Percentiles rank a stretch among this genome's conserved stretches.
phyloP scores from a whole-genome alignment of 2,888 invertebrate genomes.

The Drosophila yooni region DNA sequence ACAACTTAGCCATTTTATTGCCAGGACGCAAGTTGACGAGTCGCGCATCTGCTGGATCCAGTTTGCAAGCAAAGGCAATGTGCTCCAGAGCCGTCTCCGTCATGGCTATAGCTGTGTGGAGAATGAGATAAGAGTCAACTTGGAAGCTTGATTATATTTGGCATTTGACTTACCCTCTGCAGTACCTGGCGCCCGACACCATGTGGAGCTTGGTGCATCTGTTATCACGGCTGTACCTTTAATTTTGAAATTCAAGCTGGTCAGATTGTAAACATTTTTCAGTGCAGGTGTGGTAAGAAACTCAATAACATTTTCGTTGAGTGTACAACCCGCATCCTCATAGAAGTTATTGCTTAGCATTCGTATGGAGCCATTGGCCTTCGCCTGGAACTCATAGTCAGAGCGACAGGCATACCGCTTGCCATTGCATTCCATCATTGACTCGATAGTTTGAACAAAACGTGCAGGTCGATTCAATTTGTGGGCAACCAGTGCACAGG shows the following conservation, averaged over 20 bases:
- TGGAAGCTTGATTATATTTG: not conserved
- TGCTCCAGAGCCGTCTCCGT: constrained; percentile 89
- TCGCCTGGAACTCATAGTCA: constrained; percentile 89
- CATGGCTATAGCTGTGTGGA: constrained; percentile 85
- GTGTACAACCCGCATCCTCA: constrained; percentile 86
- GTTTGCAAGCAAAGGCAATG: constrained; percentile 86
- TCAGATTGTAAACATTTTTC: constrained; percentile 88
- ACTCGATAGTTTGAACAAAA: constrained; percentile 89
- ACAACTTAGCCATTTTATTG: constrained; percentile 84
- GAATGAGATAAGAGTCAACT: not conserved
- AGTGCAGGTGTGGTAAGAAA: constrained; percentile 73
- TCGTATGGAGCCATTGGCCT: constrained; percentile 88
- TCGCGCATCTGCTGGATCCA: constrained; percentile 87
- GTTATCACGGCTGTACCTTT: constrained; percentile 88
- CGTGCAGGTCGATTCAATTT: constrained; percentile 88
- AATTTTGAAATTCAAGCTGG: constrained; percentile 87
- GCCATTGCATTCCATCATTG: constrained; percentile 90
- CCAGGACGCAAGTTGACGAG: constrained; percentile 86
- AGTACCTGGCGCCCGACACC: constrained; percentile 88
- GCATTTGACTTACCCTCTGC: constrained; percentile 86
- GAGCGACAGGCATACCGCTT: constrained; percentile 88
- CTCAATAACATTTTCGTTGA: constrained; percentile 86
- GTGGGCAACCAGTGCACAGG: constrained; percentile 89
- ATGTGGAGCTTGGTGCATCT: constrained; percentile 89
- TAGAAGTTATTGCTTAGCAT: constrained; percentile 87